Evolutionary conservation across 2,888 invertebrate species (phyloP).

Genomic region (Chloroclystis v-ata): DNA sequence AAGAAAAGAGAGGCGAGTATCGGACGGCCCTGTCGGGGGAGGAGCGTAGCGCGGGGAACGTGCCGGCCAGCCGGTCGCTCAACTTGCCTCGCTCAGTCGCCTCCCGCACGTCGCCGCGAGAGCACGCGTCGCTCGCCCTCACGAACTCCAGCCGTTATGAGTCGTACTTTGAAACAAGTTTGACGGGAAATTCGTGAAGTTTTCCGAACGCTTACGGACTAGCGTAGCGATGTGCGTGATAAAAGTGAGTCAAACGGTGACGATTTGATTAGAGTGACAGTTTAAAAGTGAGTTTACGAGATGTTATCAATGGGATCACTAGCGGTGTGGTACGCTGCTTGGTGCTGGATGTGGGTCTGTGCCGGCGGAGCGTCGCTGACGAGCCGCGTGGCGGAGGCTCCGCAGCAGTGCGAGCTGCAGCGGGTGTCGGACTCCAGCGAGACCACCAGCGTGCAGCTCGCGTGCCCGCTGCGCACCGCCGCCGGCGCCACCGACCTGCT

Average conservation of each 20-base stretch:
- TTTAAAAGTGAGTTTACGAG: constrained; percentile 69
- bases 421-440: constrained; percentile 75
- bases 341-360: constrained; percentile 60
- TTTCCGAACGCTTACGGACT: constrained; percentile 67
- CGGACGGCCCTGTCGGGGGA: constrained; percentile 65
- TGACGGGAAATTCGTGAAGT: constrained; percentile 76
- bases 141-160: constrained; percentile 67
- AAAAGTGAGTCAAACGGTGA: constrained; percentile 61
- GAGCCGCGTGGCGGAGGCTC: constrained; percentile 79
- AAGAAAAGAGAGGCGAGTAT: constrained; percentile 53
- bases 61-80: constrained; percentile 65
- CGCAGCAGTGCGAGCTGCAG: constrained; percentile 86
- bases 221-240: constrained; percentile 69
- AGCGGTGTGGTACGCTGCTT: constrained; percentile 59
- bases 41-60: constrained; percentile 71
- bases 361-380: constrained; percentile 68
- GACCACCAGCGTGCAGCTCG: constrained; percentile 77
- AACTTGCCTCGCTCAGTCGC: constrained; percentile 65
- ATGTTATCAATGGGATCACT: constrained; percentile 72
- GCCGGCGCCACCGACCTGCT: constrained; percentile 82
- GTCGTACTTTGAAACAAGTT: constrained; percentile 75
- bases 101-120: constrained; percentile 51
- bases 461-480: constrained; percentile 81
- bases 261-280: constrained; percentile 71
- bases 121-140: constrained; percentile 41